Percentiles rank a stretch among this genome's conserved stretches.
Conservation (phyloP, 2,113 vertebrate species). For the Acanthisitta chloris region DNA sequence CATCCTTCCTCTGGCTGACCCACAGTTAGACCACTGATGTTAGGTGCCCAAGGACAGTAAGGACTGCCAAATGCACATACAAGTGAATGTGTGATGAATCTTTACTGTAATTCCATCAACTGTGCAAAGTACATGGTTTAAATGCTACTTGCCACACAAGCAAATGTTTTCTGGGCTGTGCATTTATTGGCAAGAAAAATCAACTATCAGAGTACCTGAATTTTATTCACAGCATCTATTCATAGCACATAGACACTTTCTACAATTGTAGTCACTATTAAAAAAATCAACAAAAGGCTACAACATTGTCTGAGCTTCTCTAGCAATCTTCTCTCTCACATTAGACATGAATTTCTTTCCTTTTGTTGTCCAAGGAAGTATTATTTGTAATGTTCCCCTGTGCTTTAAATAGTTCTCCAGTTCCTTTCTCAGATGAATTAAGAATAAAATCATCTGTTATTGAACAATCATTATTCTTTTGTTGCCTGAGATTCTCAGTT, state of each 20-base stretch:
- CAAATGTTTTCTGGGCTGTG: background rate
- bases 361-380: background rate
- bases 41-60: background rate
- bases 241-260: background rate
- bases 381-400: background rate
- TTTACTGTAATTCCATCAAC: background rate
- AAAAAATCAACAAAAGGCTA: conserved; percentile 21
- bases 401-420: background rate
- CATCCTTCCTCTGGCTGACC: background rate
- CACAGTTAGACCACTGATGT: background rate
- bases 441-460: background rate
- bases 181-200: background rate
- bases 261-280: background rate
- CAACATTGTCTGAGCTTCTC: background rate
- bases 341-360: background rate
- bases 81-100: background rate
- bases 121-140: background rate
- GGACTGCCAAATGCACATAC: background rate
- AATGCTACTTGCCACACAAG: background rate
- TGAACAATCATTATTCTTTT: background rate
- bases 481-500: background rate
- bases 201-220: background rate
- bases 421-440: background rate
- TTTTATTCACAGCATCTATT: conserved; percentile 7
- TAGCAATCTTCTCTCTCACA: conserved; percentile 4